phyloP scores from a whole-genome alignment of 1,140 invertebrate species.

The Thaumetopoea pityocampa region DNA sequence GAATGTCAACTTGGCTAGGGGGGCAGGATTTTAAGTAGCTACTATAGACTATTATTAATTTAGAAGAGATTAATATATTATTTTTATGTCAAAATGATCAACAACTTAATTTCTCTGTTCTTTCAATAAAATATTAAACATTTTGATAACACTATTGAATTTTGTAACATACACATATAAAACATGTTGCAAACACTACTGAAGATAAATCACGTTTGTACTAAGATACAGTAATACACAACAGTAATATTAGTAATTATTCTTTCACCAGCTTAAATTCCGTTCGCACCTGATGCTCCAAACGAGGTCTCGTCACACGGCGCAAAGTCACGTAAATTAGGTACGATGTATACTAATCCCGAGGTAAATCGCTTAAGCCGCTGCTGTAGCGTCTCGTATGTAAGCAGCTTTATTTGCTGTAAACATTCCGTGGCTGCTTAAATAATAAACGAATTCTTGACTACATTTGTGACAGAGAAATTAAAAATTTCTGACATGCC shows the following conservation, averaged over 20 bases:
- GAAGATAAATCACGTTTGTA: background rate
- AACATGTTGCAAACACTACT: background rate
- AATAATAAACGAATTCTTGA: constrained; percentile 33
- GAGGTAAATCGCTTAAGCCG: constrained; percentile 64
- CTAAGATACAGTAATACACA: background rate
- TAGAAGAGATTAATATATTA: too few relatives aligned
- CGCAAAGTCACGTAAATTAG: constrained; percentile 66
- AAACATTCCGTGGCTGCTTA: constrained; percentile 43
- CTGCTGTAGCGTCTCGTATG: constrained; percentile 52
- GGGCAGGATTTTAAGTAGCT: too few relatives aligned
- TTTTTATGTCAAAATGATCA: too few relatives aligned
- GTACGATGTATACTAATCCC: constrained; percentile 62
- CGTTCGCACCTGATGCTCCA: constrained; percentile 49
- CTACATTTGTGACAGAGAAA: too few relatives aligned
- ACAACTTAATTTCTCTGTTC: too few relatives aligned
- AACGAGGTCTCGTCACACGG: constrained; percentile 59
- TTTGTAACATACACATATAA: too few relatives aligned
- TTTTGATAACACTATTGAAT: too few relatives aligned
- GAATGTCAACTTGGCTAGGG: too few relatives aligned
- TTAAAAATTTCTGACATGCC: too few relatives aligned
- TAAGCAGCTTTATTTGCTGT: constrained; percentile 61
- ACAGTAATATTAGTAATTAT: constrained; percentile 11
- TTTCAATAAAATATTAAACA: too few relatives aligned
- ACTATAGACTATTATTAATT: too few relatives aligned
- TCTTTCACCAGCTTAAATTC: constrained; percentile 18